Percentiles rank a stretch among this genome's conserved stretches.
These are phyloP conservation scores for Ditula angustiorana DNA, from an alignment of 2,888 invertebrate genomes.

Conservation along the genomic window DNA sequence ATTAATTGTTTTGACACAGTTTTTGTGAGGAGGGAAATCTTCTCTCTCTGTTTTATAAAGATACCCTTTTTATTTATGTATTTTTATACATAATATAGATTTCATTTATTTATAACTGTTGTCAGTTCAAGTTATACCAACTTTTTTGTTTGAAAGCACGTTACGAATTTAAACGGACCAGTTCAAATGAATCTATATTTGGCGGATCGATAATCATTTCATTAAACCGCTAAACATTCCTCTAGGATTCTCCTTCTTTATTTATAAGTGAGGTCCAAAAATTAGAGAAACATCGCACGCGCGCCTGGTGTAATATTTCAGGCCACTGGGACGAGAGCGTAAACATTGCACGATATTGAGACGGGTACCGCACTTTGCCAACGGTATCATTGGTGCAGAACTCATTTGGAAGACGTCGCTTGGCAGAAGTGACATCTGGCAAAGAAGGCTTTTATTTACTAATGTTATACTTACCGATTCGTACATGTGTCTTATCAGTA, in stretches of 20 bases:
- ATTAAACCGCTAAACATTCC: background rate
- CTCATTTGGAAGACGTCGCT: conserved; percentile 24
- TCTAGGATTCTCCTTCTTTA: conserved; percentile 19
- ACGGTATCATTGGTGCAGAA: conserved; percentile 19
- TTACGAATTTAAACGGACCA: no score
- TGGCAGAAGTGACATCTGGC: background rate
- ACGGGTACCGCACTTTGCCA: conserved; percentile 43
- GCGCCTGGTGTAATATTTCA: conserved; percentile 60
- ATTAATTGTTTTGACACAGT: no score
- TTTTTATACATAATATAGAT: no score
- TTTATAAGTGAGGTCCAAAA: conserved; percentile 44
- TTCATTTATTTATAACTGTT: no score
- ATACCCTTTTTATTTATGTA: no score
- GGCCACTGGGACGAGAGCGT: conserved; percentile 48
- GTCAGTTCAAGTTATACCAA: no score
- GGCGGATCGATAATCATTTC: conserved; percentile 7
- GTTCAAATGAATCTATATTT: background rate
- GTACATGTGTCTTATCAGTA: background rate
- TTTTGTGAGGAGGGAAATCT: no score
- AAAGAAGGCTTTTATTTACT: background rate
- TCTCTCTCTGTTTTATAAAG: no score
- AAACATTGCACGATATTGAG: conserved; percentile 63
- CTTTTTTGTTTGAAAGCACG: no score
- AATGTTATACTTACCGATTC: background rate
- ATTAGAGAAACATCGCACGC: conserved; percentile 54